Evolutionary conservation across 2,888 invertebrate genomes (phyloP), one percentile per base, ranked within the genome.

Genomic region (Empis stercorea): DNA sequence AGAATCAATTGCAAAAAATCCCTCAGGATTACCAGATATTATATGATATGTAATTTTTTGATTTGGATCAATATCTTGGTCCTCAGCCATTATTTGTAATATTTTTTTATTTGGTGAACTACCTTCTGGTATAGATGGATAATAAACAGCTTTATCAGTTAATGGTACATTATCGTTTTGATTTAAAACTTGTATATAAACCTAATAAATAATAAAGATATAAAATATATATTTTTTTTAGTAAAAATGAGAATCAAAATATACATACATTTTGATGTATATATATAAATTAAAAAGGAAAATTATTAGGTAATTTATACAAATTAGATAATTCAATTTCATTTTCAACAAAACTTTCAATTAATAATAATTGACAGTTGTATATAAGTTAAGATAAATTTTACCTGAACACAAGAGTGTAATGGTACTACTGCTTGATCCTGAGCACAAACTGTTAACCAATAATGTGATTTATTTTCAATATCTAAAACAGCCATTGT

Each of bases 131-230:
- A 96, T 79, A 30, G 75, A 75, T 4, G 87, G 85, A 64, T 81
- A 79, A 73, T 95, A 96, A 50, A 87, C 82, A 13, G 96, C 88
- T 58, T 80, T 79, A 57, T 79, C 79, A 52, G 94, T 89, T 69
- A 93, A 75, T 46, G 97, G 97, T 39, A 83, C 82, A 75, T 95
- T 91, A 74, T 99, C 97, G 72, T 97, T 97, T 62, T 85, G 87
- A 72, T 97, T 93, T 56, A 81, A 73, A 54, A 97, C 85, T 63
- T 85, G 81, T 44, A 89, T 76, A 64, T 81, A 88, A 41, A 91
- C 80, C 82, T 84, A 32, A 27, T 27, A 27, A 9, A 27, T 4
- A 4, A 20, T 20, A 20, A 20, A 20, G 4, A 20, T 20, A n/a
- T n/a, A n/a, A n/a, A n/a, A n/a, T n/a, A n/a, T n/a, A n/a, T n/a